Base-by-base conservation (phyloP, 2,113 vertebrate species). In the Macrotus californicus region DNA sequence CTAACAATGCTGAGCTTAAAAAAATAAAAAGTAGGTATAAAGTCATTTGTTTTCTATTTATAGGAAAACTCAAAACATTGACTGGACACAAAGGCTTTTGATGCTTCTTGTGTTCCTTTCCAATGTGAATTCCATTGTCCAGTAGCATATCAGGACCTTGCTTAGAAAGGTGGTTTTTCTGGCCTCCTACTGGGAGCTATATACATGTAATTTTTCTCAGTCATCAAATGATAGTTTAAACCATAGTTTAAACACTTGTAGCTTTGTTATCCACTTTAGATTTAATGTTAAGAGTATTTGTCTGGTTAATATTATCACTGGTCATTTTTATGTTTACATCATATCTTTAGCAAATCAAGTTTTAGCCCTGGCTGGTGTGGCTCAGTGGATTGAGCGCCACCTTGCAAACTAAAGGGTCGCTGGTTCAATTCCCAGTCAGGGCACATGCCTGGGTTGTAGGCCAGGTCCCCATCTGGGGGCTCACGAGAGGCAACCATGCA, bases 31-130 rank as follows among this genome's bases (percentile, higher is more conserved):
- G 2, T 41, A 61, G 16, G 34, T 67, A 64, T 66, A 87, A 94
- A 93, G 22, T 52, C 36, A 87, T 95, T 89, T 92, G 8, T 92
- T 93, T 89, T 89, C 59, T 90, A 36, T 90, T 80, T 92, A 75
- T 66, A 93, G 84, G 46, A 66, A 76, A 92, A 56, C n/a, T 87
- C 48, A 79, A 26, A 93, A 72, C 83, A 67, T 46, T 77, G 76
- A 48, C 5, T 48, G 36, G 24, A 77, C 26, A 90, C 46, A 76
- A 94, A 85, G 31, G 2, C 15, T 84, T 90, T 86, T 73, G 41
- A 36, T 91, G 10, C 2, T 81, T 46, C 34, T n/a, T 69, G 0
- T 76, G 2, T 87, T 94, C 12, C 31, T 80, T n/a, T 92, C 21
- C 41, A 22, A 77, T 48, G 19, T 81, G 72, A 84, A 72, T 79